phyloP scores from a whole-genome alignment of 2,888 invertebrate genomes.

The Pristionchus arcanus region DNA sequence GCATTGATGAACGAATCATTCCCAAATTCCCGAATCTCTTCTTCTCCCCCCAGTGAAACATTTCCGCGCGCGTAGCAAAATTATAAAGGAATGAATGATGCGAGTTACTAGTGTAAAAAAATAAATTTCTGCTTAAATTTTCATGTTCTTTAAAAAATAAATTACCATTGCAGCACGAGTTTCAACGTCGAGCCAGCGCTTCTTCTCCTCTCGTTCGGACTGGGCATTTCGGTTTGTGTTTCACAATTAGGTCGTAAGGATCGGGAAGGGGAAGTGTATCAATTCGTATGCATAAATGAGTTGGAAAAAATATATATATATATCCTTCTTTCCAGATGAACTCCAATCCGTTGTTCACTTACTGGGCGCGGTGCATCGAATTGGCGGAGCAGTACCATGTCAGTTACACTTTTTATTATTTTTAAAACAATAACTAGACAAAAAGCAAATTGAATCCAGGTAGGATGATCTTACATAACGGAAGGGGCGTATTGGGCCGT shows the following conservation, averaged over 20 bases:
- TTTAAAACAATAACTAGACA: too few relatives aligned
- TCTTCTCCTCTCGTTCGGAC: slow-evolving; percentile 60
- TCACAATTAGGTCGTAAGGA: neutral
- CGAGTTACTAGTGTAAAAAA: too few relatives aligned
- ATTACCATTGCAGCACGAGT: slow-evolving; percentile 8
- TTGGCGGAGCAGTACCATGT: slow-evolving; percentile 58
- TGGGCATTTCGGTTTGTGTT: slow-evolving; percentile 61
- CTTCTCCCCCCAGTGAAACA: too few relatives aligned
- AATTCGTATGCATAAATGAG: neutral
- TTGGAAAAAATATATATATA: neutral
- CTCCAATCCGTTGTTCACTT: slow-evolving; percentile 64
- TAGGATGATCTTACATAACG: neutral
- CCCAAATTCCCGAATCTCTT: too few relatives aligned
- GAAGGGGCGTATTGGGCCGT: too few relatives aligned
- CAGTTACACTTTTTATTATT: neutral
- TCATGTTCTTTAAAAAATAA: too few relatives aligned
- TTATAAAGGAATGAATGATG: too few relatives aligned
- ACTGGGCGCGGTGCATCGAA: slow-evolving; percentile 71
- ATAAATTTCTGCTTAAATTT: too few relatives aligned
- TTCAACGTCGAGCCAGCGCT: slow-evolving; percentile 65
- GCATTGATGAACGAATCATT: too few relatives aligned
- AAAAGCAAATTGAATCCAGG: neutral
- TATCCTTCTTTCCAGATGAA: slow-evolving; percentile 35
- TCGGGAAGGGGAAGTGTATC: neutral
- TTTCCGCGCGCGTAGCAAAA: too few relatives aligned